Evolutionary conservation across 1,140 invertebrate species (phyloP), one percentile per base, ranked within the genome.

Genomic region (Drosophila chauvacae): DNA sequence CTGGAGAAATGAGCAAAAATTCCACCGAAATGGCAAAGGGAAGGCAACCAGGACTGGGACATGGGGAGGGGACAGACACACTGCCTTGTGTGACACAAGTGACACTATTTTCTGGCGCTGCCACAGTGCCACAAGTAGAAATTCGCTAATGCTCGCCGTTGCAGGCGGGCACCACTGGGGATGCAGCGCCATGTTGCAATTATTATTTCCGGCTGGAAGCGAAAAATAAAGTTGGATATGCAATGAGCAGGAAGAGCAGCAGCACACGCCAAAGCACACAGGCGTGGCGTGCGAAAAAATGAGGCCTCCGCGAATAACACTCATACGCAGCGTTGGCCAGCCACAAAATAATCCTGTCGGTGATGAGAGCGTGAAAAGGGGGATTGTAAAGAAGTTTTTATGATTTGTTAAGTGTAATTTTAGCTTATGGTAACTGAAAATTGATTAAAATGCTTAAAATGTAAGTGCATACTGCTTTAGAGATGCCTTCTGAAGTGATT

Each of bases 141-240:
- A 72, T 77, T 77, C 62, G 58, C 80, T 83, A 88, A 87, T 87
- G 83, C 59, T 62, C 79, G 58, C 74, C 51, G 51, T 72, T 55
- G 58, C 62, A 60, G 39, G 79, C 56, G 70, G 72, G 72, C 60
- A 74, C 59, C 50, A 50, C 51, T 70, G 77, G 62, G 76, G 72
- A 82, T 77, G 51, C 71, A 80, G 69, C 70, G 81, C 85, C 81
- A 90, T 81, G 81, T 81, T 85, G 85, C 85, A 88, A 88, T 88
- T 88, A 88, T 90, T 88, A 88, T 90, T 85, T 88, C 85, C 85
- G 81, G 70, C 78, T 88, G 73, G 77, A 80, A 88, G 85, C 78
- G 73, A 83, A 79, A 88, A 81, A 81, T 85, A 85, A 88, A 90
- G 77, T 80, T 80, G 77, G 68, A 79, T 66, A 80, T 80, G 77